Evolutionary conservation across 2,113 vertebrate genomes (phyloP).

Genomic region (Nansenia antarctica): DNA sequence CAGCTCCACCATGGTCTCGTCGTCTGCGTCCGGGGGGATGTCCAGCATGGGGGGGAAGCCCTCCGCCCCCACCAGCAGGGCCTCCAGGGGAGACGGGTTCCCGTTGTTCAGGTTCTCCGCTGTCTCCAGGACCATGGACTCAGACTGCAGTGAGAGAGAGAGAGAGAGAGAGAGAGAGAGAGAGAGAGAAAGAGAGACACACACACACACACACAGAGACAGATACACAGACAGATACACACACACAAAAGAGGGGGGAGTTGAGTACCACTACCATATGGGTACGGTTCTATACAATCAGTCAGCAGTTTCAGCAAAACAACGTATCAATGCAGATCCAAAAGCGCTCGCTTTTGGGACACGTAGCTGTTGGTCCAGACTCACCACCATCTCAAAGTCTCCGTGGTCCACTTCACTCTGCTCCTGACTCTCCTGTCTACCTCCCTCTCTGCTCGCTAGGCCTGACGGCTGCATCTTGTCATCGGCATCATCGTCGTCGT

Average conservation of each 20-base stretch:
- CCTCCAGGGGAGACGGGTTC: conserved; percentile 95
- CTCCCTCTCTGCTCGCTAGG: conserved; percentile 84
- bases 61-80: conserved; percentile 93
- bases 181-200: conserved; percentile 41
- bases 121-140: conserved; percentile 98
- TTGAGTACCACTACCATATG: no score
- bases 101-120: conserved; percentile 96
- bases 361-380: conserved; percentile 42
- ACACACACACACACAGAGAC: conserved; percentile 40
- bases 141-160: conserved; percentile 78
- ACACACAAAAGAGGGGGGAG: no score
- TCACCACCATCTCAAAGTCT: conserved; percentile 99
- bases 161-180: conserved; percentile 41
- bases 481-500: conserved; percentile 92
- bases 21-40: conserved; percentile 97
- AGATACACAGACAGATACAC: not conserved
- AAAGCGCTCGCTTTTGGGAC: no score
- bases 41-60: conserved; percentile 98
- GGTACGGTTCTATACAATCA: no score
- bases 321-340: no score
- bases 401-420: conserved; percentile 95
- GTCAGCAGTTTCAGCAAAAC: no score
- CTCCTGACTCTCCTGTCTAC: conserved; percentile 92
- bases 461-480: conserved; percentile 94
- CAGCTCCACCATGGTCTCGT: conserved; percentile 98